Evolutionary conservation across 2,113 vertebrate genomes (phyloP), one percentile per base, ranked within the genome.

Genomic region (Sinocyclocheilus anshuiensis): DNA sequence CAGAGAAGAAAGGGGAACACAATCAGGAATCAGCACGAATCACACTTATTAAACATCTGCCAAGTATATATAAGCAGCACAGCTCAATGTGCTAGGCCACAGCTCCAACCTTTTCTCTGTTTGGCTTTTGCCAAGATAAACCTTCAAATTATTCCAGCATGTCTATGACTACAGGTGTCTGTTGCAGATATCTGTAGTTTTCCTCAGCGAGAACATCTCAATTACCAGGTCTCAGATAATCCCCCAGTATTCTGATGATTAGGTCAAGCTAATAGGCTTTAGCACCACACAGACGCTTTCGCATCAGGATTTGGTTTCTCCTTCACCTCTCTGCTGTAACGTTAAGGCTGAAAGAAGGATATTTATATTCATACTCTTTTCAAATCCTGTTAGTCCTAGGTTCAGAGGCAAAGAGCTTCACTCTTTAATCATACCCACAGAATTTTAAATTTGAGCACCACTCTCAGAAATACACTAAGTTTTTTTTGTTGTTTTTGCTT

Each of bases 121-220:
- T 82, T 69, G 8, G 3, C 48, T 65, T 33, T 22, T 9, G 2
- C 80, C 42, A 20, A 53, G 16, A 33, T 82, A 82, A 82, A 22
- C 42, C 24, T 65, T 63, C 4, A 75, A 65, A 75, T 53, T 8
- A 50, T 61, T 72, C 39, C 63, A 63, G 18, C 22, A 75, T n/a
- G 20, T 22, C 55, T 76, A 24, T 53, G 24, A 65, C 69, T 57
- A 48, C 69, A 61, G 59, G 78, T 72, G n/a, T 48, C 53, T 50
- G 33, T 11, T 81, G 53, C 36, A 81, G 67, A 36, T 81, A 24
- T 81, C 75, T 82, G n/a, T 65, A 16, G 53, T 57, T 69, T 74
- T 75, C 55, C 79, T 92, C 92, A 89, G 90, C 77, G 20, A 79
- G 55, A 85, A 89, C 91, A 88, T 89, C 81, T 84, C 75, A 84